These are phyloP conservation scores for Aegotheles bennettii DNA, from an alignment of 2,113 vertebrate species.

Conservation along the genomic window DNA sequence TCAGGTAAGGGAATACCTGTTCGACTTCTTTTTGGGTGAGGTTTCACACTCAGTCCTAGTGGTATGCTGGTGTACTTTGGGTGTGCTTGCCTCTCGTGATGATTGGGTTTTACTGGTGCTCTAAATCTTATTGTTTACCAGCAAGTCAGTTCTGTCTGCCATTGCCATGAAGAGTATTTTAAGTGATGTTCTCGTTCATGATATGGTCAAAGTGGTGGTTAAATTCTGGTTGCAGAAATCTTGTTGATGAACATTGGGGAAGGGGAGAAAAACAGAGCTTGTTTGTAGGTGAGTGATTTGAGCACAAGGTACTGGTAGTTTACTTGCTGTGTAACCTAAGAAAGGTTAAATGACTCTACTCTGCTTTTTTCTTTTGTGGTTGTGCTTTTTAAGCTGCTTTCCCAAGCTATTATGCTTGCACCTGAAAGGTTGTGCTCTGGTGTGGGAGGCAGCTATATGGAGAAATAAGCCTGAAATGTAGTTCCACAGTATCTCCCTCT, in stretches of 20 bases:
- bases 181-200: neutral
- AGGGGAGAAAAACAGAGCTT: neutral
- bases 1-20: neutral
- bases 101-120: neutral
- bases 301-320: neutral
- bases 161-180: neutral
- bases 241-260: neutral
- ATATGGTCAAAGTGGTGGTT: neutral
- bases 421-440: neutral
- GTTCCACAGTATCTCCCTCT: neutral
- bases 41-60: neutral
- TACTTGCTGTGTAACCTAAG: neutral
- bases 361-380: neutral
- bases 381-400: neutral
- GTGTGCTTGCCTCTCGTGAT: neutral
- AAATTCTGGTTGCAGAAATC: neutral
- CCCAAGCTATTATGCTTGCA: neutral
- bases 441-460: neutral
- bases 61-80: neutral
- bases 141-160: neutral
- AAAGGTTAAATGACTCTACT: neutral
- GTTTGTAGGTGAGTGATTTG: neutral
- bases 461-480: neutral
- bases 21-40: neutral
- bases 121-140: neutral